Percentiles rank a stretch among this genome's conserved stretches.
Evolutionary conservation across 2,888 invertebrate species (phyloP).

Genomic region (Apoderus coryli): DNA sequence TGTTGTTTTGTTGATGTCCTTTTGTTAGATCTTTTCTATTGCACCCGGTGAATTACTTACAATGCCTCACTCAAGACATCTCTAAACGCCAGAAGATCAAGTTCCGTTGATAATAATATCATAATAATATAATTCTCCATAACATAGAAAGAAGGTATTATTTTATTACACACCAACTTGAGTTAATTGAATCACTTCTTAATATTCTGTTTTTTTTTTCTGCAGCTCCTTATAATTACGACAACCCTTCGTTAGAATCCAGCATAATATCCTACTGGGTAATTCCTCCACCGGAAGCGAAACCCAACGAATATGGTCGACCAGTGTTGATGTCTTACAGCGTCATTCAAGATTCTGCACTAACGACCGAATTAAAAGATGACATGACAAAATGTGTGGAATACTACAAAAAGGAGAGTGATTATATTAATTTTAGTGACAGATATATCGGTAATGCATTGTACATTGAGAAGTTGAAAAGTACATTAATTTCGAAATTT

Average conservation of each 20-base stretch:
- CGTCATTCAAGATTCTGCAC: conserved; percentile 64
- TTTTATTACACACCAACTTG: too few relatives aligned
- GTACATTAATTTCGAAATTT: conserved; percentile 64
- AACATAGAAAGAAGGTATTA: too few relatives aligned
- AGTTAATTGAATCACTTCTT: too few relatives aligned
- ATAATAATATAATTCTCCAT: too few relatives aligned
- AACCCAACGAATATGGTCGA: conserved; percentile 82
- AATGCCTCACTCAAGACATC: too few relatives aligned
- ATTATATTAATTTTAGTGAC: conserved; percentile 50
- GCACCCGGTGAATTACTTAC: too few relatives aligned
- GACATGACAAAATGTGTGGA: conserved; percentile 78
- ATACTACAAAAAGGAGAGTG: conserved; percentile 60
- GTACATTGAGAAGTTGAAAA: conserved; percentile 75
- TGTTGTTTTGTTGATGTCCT: too few relatives aligned
- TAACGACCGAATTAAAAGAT: conserved; percentile 66
- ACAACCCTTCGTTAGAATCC: conserved; percentile 67
- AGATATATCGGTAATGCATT: conserved; percentile 54
- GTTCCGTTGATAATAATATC: too few relatives aligned
- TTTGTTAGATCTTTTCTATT: too few relatives aligned
- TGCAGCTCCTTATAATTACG: conserved; percentile 75
- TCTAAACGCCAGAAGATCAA: too few relatives aligned
- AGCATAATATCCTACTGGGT: conserved; percentile 85
- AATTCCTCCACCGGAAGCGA: conserved; percentile 86
- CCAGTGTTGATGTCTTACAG: conserved; percentile 84
- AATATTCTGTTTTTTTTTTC: too few relatives aligned